Base-by-base conservation (phyloP, 1,140 invertebrate genomes). In the Camponotus floridanus region DNA sequence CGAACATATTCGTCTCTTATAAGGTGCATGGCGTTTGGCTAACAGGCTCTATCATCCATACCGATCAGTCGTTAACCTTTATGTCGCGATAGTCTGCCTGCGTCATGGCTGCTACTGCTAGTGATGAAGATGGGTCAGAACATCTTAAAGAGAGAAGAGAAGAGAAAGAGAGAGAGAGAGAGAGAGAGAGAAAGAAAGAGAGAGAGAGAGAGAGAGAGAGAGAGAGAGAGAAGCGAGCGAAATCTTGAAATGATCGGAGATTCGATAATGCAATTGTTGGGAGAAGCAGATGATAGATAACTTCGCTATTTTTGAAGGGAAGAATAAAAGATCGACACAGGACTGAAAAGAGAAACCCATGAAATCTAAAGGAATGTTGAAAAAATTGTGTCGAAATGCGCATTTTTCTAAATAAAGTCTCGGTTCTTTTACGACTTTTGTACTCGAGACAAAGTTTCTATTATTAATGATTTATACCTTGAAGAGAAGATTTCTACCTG, bases 1-100 rank as follows among this genome's bases (percentile, higher is more conserved):
- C 84, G 86, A 92, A 90, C 91, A 92, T 92, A 92, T 92, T 92
- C 91, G 90, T 92, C 92, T 91, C 85, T 86, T 88, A 92, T 92
- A 92, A 92, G 90, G 89, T 91, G 91, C 87, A 92, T 86, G 90
- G 88, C 86, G 90, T 92, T 91, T 90, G 91, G 87, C 87, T 92
- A 92, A 92, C 91, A 91, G 91, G 88, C 90, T 91, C 86, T 91
- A 92, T 92, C 91, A 61, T 9, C n/a, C 42, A 64, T 86, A 71
- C 87, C 91, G 84, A 92, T 92, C 91, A 92, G 91, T 92, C 91
- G 88, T 92, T 92, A 91, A 90, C 85, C 80, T 87, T 88, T 90
- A 89, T 87, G 88, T 91, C 84, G 86, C 84, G 76, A 83, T 88
- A 78, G 42, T 70, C 42, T 85, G 62, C 57, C 21, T 39, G 57